These are phyloP conservation scores for Naja naja DNA, from an alignment of 2,113 vertebrate species.

Conservation along the genomic window DNA sequence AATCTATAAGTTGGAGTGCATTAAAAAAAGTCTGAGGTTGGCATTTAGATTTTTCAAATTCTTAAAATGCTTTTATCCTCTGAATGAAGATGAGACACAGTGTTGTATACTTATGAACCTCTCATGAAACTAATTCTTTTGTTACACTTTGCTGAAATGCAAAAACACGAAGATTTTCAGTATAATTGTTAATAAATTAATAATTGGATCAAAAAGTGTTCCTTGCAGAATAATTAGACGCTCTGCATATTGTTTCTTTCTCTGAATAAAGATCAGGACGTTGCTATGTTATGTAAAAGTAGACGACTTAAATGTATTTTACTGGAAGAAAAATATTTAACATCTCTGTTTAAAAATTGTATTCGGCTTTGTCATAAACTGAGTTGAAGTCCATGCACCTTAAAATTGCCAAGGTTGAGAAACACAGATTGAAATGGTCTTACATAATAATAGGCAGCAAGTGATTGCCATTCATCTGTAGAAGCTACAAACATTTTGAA, in stretches of 20 bases:
- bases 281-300: constrained; percentile 20
- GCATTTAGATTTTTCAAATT: constrained; percentile 5
- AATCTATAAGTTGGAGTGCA: neutral
- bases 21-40: constrained; percentile 17
- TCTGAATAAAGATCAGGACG: constrained; percentile 15
- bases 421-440: neutral
- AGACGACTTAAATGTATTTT: constrained; percentile 40
- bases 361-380: neutral
- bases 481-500: neutral
- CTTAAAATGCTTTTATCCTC: constrained; percentile 7
- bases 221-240: constrained; percentile 18
- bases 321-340: constrained; percentile 24
- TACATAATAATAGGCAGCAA: neutral
- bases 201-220: constrained; percentile 29
- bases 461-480: neutral
- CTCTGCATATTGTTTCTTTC: constrained; percentile 28
- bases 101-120: constrained; percentile 32
- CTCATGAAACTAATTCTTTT: constrained; percentile 44
- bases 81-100: constrained; percentile 31
- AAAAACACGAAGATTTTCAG: constrained; percentile 38
- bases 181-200: constrained; percentile 42
- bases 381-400: neutral
- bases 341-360: constrained; percentile 23
- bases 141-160: constrained; percentile 12
- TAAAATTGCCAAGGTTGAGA: neutral